Evolutionary conservation across 1,140 invertebrate species (phyloP), one percentile per base, ranked within the genome.

Genomic region (Theocolax elegans): DNA sequence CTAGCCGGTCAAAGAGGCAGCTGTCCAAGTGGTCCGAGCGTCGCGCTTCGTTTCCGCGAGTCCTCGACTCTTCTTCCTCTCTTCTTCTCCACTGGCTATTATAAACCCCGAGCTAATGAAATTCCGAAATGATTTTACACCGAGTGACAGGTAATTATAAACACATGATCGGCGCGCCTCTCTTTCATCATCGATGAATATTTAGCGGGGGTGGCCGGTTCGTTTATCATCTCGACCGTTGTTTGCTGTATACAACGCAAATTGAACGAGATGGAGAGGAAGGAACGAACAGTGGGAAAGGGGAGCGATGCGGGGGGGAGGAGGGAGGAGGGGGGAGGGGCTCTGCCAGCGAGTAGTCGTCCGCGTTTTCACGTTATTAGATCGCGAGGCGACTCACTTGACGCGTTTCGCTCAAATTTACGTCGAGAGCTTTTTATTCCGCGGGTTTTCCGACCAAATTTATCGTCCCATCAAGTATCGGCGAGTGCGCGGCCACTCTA

Each of bases 71-170:
- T n/a, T n/a, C n/a, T n/a, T n/a, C n/a, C n/a, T n/a, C n/a, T n/a
- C n/a, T n/a, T n/a, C n/a, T n/a, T n/a, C n/a, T n/a, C n/a, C n/a
- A n/a, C n/a, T n/a, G n/a, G n/a, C n/a, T n/a, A n/a, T n/a, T n/a
- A n/a, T n/a, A n/a, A n/a, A n/a, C n/a, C n/a, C n/a, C n/a, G n/a
- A 54, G 29, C 80, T 82, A 84, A 83, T 82, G 80, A 84, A 83
- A 81, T 79, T 80, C 77, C 78, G 76, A 77, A 80, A 80, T 83
- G 81, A 84, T 83, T 83, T 84, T 82, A 83, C 81, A 77, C 48
- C 79, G 74, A 78, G 74, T 81, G 82, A 83, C 83, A 83, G 82
- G 81, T 81, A 83, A 84, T 84, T 82, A 82, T 74, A 75, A 72
- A 60, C 72, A 75, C 73, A 35, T 35, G 31, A 6, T 35, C 4